Base-by-base conservation (phyloP, 2,888 invertebrate species). In the Sepioteuthis lessoniana region DNA sequence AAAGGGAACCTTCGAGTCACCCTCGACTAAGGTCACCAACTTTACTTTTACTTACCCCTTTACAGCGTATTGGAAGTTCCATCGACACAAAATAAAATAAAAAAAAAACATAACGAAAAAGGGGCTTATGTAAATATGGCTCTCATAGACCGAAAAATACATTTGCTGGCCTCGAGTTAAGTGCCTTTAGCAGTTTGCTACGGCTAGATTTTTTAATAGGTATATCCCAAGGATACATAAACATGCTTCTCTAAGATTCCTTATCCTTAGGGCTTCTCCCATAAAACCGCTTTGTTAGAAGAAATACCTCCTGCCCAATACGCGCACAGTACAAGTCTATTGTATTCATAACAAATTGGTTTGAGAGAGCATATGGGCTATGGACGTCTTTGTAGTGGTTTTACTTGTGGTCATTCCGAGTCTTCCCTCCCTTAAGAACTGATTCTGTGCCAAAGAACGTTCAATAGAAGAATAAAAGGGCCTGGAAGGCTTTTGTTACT, bases 341-440 rank as follows among this genome's bases (percentile, higher is more conserved):
- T 76, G 76, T 76, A 76, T 76, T 76, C n/a, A 76, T 76, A 76
- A n/a, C 76, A 76, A 76, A n/a, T 76, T n/a, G n/a, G 76, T 76
- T 76, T 76, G n/a, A 16, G n/a, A 76, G 35, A 76, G n/a, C n/a
- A 76, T 76, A n/a, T 76, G n/a, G 76, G n/a, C n/a, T 13, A n/a
- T 76, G n/a, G 76, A 76, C 76, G 16, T 76, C 76, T 76, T 76
- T 76, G 76, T 76, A 76, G 76, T 76, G 76, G 76, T 76, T 76
- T 76, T n/a, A n/a, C 76, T n/a, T 76, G 76, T 76, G 76, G 76
- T 76, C 76, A 76, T 76, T n/a, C n/a, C 13, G 76, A 76, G 16
- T 76, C 76, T 16, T n/a, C 76, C n/a, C 76, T 10, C n/a, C 76
- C n/a, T n/a, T 76, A n/a, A n/a, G n/a, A 76, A n/a, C 76, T 76